phyloP scores from a whole-genome alignment of 2,797 vertebrate genomes.

The Rhinophrynus dorsalis region DNA sequence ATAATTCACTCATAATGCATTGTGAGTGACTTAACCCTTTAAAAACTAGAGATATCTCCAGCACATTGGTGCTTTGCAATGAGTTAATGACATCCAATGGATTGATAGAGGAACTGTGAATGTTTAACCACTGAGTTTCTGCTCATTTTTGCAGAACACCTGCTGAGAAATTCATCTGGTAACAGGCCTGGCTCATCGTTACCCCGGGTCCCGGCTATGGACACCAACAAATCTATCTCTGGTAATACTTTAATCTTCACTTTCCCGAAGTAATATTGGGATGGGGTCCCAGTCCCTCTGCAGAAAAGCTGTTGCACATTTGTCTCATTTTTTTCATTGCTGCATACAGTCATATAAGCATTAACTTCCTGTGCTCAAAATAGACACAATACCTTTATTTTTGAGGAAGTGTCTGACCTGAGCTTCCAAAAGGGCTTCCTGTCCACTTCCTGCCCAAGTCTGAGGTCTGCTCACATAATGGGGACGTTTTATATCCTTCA shows the following conservation, averaged over 20 bases:
- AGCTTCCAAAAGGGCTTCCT: conserved; percentile 26
- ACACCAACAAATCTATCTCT: conserved; percentile 83
- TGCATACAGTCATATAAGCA: not conserved
- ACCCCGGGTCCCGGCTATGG: conserved; percentile 86
- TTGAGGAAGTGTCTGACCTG: conserved; percentile 39
- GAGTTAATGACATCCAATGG: too few relatives aligned
- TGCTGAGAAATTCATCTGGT: conserved; percentile 79
- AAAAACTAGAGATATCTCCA: too few relatives aligned
- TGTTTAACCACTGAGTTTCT: too few relatives aligned
- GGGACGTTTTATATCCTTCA: not conserved
- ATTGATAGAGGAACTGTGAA: too few relatives aligned
- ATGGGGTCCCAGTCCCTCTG: too few relatives aligned
- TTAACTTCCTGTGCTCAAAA: conserved; percentile 18
- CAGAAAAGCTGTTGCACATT: too few relatives aligned
- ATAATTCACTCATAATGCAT: too few relatives aligned
- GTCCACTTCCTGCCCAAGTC: conserved; percentile 26
- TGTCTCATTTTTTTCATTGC: not conserved
- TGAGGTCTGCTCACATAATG: not conserved
- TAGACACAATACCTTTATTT: conserved; percentile 15
- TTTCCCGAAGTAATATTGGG: too few relatives aligned
- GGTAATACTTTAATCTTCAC: conserved; percentile 66
- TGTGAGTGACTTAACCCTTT: too few relatives aligned
- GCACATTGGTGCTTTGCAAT: too few relatives aligned
- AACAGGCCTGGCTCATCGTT: conserved; percentile 76
- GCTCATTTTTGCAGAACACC: conserved; percentile 73